Conservation (phyloP, 2,888 invertebrate genomes). For the Apodemia hepburni region DNA sequence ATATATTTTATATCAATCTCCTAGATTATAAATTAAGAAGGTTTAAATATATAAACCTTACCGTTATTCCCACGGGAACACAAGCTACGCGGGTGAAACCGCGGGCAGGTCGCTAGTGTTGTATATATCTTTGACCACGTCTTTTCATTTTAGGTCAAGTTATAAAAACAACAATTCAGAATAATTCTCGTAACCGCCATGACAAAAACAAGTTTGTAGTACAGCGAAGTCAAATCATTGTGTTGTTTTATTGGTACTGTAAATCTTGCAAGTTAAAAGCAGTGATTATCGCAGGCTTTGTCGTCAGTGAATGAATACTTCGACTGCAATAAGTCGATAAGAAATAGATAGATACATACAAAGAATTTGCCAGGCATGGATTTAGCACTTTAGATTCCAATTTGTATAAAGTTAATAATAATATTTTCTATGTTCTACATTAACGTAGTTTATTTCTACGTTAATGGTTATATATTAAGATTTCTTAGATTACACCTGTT, state of each 20-base stretch:
- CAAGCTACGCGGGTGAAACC: no score
- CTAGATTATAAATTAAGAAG: no score
- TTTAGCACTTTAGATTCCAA: not conserved
- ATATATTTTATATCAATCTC: no score
- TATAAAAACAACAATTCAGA: not conserved
- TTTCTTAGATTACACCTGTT: no score
- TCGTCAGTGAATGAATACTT: conserved; percentile 39
- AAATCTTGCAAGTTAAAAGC: conserved; percentile 43
- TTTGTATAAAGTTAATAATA: not conserved
- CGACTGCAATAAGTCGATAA: conserved; percentile 14
- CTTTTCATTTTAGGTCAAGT: not conserved
- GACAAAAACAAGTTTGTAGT: not conserved
- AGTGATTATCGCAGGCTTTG: conserved; percentile 55
- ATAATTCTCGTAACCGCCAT: not conserved
- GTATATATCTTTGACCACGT: not conserved
- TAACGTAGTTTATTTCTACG: no score
- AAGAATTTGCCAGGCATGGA: conserved; percentile 30
- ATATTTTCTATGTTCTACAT: no score
- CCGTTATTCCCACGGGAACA: no score
- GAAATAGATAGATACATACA: conserved; percentile 3
- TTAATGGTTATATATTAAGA: no score
- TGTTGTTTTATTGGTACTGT: conserved; percentile 47
- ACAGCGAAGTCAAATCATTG: conserved; percentile 7
- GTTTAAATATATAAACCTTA: no score
- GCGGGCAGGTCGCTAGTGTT: no score